A percentile compares a stretch with the other conserved stretches of the same genome.
Conservation (phyloP, 2,113 vertebrate genomes). For the Rissa tridactyla region DNA sequence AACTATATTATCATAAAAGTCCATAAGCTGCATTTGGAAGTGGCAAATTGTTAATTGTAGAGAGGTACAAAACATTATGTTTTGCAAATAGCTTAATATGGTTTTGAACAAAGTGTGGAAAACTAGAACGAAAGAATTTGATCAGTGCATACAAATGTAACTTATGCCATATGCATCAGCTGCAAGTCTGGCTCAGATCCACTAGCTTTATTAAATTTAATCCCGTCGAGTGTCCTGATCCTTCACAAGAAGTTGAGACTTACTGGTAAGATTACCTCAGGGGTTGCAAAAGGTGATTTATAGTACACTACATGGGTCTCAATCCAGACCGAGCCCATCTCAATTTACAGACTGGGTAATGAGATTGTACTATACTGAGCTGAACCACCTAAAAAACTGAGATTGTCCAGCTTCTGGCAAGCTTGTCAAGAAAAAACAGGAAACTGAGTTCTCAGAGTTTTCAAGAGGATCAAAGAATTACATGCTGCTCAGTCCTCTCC, state of each 20-base stretch:
- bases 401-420: background rate
- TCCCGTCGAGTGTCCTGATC: background rate
- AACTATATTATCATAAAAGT: background rate
- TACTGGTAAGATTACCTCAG: background rate
- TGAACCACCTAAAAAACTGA: background rate
- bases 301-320: background rate
- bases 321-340: background rate
- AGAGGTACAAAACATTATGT: background rate
- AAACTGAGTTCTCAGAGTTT: background rate
- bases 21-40: background rate
- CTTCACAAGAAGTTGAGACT: background rate
- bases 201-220: background rate
- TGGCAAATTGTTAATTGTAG: background rate
- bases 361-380: background rate
- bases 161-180: background rate
- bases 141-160: background rate
- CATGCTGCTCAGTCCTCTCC: background rate
- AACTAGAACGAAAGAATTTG: background rate
- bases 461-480: background rate
- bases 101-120: background rate
- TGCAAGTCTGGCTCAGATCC: background rate
- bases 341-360: accelerated
- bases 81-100: background rate
- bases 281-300: background rate
- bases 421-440: background rate